phyloP scores from a whole-genome alignment of 2,113 vertebrate species.

The Circaetus cinerascens region DNA sequence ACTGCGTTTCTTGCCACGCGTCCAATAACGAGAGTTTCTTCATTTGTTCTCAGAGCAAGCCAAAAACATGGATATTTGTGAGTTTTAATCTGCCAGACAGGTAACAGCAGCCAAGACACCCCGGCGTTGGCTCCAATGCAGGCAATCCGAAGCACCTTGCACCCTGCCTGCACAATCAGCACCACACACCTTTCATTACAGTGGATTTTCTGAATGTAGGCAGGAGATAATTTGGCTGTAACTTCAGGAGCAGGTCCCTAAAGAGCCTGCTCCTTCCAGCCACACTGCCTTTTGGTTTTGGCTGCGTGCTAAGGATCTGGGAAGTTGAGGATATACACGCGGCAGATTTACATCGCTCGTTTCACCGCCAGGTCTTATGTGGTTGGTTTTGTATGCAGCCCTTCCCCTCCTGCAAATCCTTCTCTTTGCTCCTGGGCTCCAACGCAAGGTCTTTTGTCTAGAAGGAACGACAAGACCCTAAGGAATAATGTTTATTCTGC shows the following conservation, averaged over 20 bases:
- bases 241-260: not conserved
- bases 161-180: not conserved
- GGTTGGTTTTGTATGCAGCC: not conserved
- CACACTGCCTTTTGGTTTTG: not conserved
- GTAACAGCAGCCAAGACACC: not conserved
- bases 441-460: not conserved
- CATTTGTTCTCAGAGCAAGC: not conserved
- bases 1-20: not conserved
- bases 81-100: not conserved
- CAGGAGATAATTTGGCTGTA: not conserved
- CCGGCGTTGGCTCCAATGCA: rapidly evolving
- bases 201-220: not conserved
- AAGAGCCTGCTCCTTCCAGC: not conserved
- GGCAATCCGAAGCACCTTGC: not conserved
- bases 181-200: not conserved
- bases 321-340: not conserved
- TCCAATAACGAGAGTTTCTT: rapidly evolving
- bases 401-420: not conserved
- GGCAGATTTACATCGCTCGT: not conserved
- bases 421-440: not conserved
- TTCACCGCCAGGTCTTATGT: not conserved
- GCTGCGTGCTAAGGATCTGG: not conserved
- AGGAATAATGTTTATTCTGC: not conserved
- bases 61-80: rapidly evolving
- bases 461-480: not conserved